Conservation (phyloP, 2,888 invertebrate genomes). For the Agriopis leucophaearia region DNA sequence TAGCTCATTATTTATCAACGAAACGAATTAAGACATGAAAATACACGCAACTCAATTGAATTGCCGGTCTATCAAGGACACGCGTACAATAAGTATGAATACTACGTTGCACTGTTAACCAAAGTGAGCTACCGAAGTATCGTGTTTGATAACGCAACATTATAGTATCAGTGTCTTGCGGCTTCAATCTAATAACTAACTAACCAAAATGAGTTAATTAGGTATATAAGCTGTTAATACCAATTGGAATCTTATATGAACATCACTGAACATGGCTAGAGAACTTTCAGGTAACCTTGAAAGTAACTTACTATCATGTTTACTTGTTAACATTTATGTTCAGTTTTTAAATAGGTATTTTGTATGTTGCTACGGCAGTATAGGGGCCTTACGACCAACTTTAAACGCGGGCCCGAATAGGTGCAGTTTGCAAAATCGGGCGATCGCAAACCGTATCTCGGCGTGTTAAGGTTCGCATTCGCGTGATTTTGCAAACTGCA, state of each 20-base stretch:
- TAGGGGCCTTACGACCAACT: too few relatives aligned
- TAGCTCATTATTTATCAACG: constrained; percentile 55
- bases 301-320: constrained; percentile 13
- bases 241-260: constrained; percentile 24
- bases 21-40: constrained; percentile 54
- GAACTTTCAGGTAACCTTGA: constrained; percentile 37
- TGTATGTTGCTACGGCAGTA: not conserved
- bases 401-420: too few relatives aligned
- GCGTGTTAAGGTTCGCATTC: too few relatives aligned
- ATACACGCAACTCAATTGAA: constrained; percentile 35
- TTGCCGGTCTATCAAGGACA: constrained; percentile 31
- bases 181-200: constrained; percentile 7
- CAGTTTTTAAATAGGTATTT: not conserved
- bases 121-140: constrained; percentile 6
- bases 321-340: constrained; percentile 16
- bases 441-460: too few relatives aligned
- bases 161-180: constrained; percentile 29
- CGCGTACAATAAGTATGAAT: constrained; percentile 35
- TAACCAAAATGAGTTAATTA: constrained; percentile 7
- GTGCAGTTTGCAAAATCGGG: too few relatives aligned
- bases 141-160: not conserved
- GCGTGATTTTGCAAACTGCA: too few relatives aligned
- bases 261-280: constrained; percentile 23
- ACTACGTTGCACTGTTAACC: constrained; percentile 15
- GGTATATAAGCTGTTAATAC: not conserved